phyloP scores from a whole-genome alignment of 2,113 vertebrate species.

The Thunnus thynnus region DNA sequence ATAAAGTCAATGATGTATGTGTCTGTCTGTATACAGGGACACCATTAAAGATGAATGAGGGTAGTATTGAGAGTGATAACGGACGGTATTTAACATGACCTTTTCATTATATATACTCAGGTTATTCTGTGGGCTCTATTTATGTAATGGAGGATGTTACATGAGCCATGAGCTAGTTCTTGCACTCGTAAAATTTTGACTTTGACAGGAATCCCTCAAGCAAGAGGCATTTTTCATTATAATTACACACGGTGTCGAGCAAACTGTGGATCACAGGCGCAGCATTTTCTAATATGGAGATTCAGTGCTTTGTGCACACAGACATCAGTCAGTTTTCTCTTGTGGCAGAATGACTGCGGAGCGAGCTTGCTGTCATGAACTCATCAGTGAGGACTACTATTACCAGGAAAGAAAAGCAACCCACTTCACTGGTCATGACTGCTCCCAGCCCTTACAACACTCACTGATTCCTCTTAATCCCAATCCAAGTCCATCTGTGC shows the following conservation, averaged over 20 bases:
- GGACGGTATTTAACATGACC: slow-evolving; percentile 20
- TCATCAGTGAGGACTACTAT: not conserved
- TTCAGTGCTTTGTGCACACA: not conserved
- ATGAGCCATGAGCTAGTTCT: not conserved
- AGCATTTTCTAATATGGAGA: not conserved
- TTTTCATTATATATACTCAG: slow-evolving; percentile 42
- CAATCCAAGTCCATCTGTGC: not conserved
- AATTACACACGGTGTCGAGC: not conserved
- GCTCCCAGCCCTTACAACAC: not conserved
- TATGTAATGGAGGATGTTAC: slow-evolving; percentile 11
- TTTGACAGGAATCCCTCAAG: slow-evolving; percentile 4
- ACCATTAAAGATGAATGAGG: slow-evolving; percentile 46
- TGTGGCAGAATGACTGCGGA: not conserved
- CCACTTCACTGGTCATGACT: not conserved
- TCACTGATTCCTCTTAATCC: not conserved
- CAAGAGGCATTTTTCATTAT: not conserved
- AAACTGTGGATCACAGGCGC: slow-evolving; percentile 2
- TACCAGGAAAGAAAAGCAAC: not conserved
- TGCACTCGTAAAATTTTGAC: not conserved
- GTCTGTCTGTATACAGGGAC: slow-evolving; percentile 20
- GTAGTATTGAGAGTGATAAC: slow-evolving; percentile 2
- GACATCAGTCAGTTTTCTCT: not conserved
- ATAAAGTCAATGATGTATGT: slow-evolving; percentile 37
- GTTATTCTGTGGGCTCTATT: slow-evolving; percentile 4
- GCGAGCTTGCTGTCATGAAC: not conserved